phyloP scores from a whole-genome alignment of 1,140 invertebrate species.

The Adelges cooleyi region DNA sequence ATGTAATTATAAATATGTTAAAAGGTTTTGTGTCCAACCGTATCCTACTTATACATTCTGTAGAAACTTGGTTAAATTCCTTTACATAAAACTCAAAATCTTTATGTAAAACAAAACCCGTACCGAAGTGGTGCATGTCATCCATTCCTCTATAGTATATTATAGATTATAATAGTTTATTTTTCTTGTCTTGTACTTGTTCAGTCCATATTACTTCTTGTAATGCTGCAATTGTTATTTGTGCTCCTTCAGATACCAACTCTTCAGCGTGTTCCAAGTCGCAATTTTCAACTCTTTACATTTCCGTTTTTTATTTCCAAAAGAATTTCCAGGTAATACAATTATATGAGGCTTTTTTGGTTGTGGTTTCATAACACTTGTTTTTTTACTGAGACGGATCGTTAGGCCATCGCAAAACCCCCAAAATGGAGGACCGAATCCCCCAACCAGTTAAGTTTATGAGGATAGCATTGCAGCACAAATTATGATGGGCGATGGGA shows the following conservation, averaged over 20 bases:
- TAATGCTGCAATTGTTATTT: background rate
- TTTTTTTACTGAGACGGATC: background rate
- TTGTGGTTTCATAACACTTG: background rate
- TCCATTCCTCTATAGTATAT: background rate
- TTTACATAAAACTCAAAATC: background rate
- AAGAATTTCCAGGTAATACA: background rate
- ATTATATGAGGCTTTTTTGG: background rate
- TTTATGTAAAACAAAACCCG: background rate
- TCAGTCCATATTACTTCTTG: background rate
- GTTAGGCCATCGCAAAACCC: background rate
- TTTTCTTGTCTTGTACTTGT: background rate
- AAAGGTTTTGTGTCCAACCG: background rate
- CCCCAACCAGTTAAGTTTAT: too few species aligned
- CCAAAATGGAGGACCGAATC: background rate
- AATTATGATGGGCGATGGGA: too few species aligned
- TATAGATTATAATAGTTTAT: background rate
- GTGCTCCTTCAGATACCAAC: background rate
- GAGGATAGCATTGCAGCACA: too few species aligned
- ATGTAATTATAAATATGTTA: background rate
- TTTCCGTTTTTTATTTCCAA: background rate
- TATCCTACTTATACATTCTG: background rate
- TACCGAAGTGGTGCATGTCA: background rate
- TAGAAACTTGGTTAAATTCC: background rate
- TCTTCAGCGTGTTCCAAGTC: constrained; percentile 1
- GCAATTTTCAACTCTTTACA: background rate